Base-by-base conservation (phyloP, 2,888 invertebrate species). In the Philopedon plagiatum region DNA sequence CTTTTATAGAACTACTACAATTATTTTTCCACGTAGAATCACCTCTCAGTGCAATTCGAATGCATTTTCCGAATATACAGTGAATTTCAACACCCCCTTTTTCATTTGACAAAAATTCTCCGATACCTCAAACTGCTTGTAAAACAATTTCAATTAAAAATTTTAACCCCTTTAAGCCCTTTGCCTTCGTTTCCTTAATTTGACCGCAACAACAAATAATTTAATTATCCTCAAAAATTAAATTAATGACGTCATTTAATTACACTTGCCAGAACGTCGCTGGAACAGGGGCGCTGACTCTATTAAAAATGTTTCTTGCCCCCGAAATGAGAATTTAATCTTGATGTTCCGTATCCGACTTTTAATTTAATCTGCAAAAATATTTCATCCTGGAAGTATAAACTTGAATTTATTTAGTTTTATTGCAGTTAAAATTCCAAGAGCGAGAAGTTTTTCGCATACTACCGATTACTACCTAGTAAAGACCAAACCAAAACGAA, bases 191-290 rank as follows among this genome's bases (percentile, higher is more conserved):
- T 54, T 54, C 8, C 29, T 29, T 54, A 54, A 54, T 54, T 54
- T 8, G 8, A 54, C 51, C 51, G 51, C 51, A 54, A 29, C 23
- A 54, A 32, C 26, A 29, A 54, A 54, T 54, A 54, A 54, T 21
- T 29, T 15, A n/a, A 18, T 54, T 54, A 54, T 29, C 18, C 29
- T 18, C 8, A 54, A 54, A 29, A 54, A 29, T 54, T 13, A 29
- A 54, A 54, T 54, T 54, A 54, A 54, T 54, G 51, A 15, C 29
- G 51, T 54, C 51, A 29, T 18, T 54, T 54, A 54, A 54, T 54
- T 54, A 54, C 29, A 23, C 4, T 54, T 54, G 51, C 18, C 29
- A 29, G 18, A 13, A 51, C 3, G 51, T 7, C 11, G 49, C 26
- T 26, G 49, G 11, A 49, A 49, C 49, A 49, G 49, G 29, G 29